Conservation (phyloP, 2,888 invertebrate species). For the Gryllus longicercus region DNA sequence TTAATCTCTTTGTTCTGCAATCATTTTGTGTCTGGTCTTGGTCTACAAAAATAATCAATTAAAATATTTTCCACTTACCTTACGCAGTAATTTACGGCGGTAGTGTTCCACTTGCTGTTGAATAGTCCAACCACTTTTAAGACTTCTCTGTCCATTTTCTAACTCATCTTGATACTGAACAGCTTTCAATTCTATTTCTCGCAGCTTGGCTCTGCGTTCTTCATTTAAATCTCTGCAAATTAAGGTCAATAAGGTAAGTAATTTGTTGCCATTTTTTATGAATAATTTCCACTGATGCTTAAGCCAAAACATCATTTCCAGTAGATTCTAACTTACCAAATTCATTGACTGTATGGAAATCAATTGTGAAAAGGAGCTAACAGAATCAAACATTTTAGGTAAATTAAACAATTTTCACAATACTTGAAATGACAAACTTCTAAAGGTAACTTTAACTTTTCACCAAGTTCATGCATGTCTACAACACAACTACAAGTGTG, state of each 20-base stretch:
- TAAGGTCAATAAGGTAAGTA: not conserved
- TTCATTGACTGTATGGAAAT: not conserved
- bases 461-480: too few relatives aligned
- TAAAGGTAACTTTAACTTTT: too few relatives aligned
- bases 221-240: slow-evolving; percentile 57
- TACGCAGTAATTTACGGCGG: slow-evolving; percentile 80
- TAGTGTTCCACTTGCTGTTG: slow-evolving; percentile 87
- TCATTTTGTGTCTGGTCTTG: too few relatives aligned
- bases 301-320: not conserved
- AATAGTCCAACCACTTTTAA: slow-evolving; percentile 71
- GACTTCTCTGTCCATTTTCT: slow-evolving; percentile 74
- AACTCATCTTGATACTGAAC: slow-evolving; percentile 95
- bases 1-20: too few relatives aligned
- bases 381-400: too few relatives aligned
- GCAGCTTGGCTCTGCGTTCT: slow-evolving; percentile 68
- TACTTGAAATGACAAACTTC: too few relatives aligned
- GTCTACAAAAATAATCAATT: not conserved
- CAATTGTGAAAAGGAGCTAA: not conserved
- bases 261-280: not conserved
- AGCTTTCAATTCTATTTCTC: slow-evolving; percentile 93
- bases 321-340: not conserved
- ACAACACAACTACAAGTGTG: too few relatives aligned
- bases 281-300: not conserved
- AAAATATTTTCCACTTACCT: slow-evolving; percentile 52
- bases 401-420: too few relatives aligned